Conservation (phyloP, 2,888 invertebrate species). For the Acleris literana region DNA sequence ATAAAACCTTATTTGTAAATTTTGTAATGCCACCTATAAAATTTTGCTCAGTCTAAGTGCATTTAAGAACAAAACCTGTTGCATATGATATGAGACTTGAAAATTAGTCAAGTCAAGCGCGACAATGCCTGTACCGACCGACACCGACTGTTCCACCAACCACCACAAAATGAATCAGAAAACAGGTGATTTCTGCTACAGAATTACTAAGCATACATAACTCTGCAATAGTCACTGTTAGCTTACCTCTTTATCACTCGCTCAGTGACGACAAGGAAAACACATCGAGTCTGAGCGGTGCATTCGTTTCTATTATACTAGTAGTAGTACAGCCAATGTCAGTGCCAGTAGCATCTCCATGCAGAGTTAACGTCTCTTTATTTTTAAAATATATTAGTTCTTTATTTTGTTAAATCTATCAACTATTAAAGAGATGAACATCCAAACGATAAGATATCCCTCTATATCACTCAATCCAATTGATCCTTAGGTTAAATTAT, state of each 20-base stretch:
- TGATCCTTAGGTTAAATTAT: background rate
- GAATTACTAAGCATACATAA: constrained; percentile 52
- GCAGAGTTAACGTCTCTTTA: background rate
- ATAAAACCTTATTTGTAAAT: no score
- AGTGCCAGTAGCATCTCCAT: background rate
- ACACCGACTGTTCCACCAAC: no score
- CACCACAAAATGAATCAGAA: constrained; percentile 31
- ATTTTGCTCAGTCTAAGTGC: no score
- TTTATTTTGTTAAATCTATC: no score
- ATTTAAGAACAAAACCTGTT: constrained; percentile 10
- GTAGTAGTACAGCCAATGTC: background rate
- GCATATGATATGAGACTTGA: background rate
- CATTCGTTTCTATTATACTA: background rate
- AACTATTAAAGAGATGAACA: no score
- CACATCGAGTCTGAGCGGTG: background rate
- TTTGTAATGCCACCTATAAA: no score
- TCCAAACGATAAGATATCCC: background rate
- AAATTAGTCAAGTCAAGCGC: background rate
- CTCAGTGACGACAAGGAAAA: constrained; percentile 17
- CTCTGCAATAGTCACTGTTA: constrained; percentile 36
- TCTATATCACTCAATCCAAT: background rate
- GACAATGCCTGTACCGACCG: background rate
- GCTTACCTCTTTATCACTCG: constrained; percentile 9
- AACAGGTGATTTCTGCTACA: constrained; percentile 56
- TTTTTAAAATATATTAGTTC: background rate